phyloP scores from a whole-genome alignment of 37 sponge, comb jelly and placozoan species.

The Bolinopsis microptera region DNA sequence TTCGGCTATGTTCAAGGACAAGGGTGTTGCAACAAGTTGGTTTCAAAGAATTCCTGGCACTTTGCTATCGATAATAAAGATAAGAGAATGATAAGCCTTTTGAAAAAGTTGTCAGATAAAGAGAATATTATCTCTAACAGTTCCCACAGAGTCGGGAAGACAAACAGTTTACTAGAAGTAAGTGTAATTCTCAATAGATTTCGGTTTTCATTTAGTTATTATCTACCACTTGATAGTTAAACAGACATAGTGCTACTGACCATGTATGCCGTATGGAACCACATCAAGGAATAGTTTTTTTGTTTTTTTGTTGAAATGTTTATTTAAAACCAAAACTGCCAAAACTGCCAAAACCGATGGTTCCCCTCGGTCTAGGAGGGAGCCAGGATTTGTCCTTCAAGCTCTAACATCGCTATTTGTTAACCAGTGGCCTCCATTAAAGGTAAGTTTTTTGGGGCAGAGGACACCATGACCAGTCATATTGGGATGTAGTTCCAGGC shows the following conservation, averaged over 20 bases:
- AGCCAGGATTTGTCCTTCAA: no score
- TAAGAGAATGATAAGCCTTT: background rate
- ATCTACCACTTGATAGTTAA: background rate
- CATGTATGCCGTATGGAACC: no score
- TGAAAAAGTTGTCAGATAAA: background rate
- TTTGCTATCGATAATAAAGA: conserved; percentile 31
- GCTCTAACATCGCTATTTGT: no score
- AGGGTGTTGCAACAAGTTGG: background rate
- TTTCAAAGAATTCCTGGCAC: conserved; percentile 18
- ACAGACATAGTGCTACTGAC: background rate
- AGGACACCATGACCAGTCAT: no score
- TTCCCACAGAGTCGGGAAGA: background rate
- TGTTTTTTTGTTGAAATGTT: no score
- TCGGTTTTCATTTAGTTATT: background rate
- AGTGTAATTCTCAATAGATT: background rate
- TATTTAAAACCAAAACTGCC: no score
- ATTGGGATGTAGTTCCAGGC: no score
- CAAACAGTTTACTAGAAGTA: background rate
- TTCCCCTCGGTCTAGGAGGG: no score
- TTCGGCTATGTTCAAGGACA: background rate
- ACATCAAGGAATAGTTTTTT: no score
- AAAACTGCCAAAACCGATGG: no score
- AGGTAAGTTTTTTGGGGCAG: no score
- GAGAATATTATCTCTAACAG: background rate
- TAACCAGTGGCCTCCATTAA: no score